Conservation (phyloP, 1,140 invertebrate species). For the Zaprionus davidi region DNA sequence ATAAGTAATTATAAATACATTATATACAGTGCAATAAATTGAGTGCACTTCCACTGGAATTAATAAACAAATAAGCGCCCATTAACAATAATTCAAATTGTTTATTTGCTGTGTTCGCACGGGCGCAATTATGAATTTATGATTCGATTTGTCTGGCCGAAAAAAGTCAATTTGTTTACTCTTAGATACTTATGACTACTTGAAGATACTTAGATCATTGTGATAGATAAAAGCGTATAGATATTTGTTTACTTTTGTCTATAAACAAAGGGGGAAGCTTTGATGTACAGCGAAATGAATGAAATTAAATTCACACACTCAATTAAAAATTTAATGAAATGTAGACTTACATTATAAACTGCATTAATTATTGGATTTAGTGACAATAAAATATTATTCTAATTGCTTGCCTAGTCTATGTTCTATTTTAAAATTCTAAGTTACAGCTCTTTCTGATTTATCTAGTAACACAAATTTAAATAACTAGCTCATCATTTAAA, state of each 20-base stretch:
- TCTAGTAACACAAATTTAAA: no score
- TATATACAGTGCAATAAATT: background rate
- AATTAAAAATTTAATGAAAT: no score
- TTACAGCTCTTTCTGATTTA: no score
- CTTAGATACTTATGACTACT: background rate
- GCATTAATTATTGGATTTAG: background rate
- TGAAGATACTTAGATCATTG: background rate
- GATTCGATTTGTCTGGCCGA: background rate
- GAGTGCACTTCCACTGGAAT: background rate
- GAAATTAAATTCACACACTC: background rate
- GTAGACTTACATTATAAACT: background rate
- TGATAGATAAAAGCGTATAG: background rate
- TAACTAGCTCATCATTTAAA: no score
- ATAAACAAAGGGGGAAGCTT: background rate
- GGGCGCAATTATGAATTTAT: background rate
- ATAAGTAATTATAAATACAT: conserved; percentile 21
- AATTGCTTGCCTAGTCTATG: background rate
- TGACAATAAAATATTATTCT: background rate
- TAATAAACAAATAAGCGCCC: background rate
- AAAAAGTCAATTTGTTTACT: background rate
- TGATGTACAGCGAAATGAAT: background rate
- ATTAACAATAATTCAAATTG: conserved; percentile 13
- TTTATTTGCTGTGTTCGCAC: background rate
- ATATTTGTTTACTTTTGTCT: background rate
- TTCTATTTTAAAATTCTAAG: background rate